A percentile compares a stretch with the other conserved stretches of the same genome.
Conservation (phyloP, 2,113 vertebrate species). For the Balaeniceps rex region DNA sequence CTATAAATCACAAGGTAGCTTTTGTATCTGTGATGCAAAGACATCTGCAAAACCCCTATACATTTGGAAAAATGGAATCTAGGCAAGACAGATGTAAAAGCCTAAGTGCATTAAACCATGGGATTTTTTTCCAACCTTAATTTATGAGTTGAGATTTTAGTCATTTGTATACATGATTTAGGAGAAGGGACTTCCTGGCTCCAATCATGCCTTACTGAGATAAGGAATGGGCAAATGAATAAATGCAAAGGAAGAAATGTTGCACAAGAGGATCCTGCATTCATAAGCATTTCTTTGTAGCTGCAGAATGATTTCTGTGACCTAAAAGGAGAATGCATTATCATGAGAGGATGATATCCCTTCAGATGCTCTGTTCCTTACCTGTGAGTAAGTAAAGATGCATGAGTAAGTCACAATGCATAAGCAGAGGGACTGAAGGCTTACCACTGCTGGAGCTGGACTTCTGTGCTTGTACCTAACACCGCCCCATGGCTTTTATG, state of each 20-base stretch:
- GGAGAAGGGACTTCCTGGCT: background rate
- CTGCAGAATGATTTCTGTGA: background rate
- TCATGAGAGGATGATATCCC: background rate
- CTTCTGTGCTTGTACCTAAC: background rate
- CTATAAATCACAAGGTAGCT: background rate
- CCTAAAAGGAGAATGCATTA: background rate
- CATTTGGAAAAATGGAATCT: background rate
- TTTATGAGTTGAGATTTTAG: background rate
- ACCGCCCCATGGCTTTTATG: background rate
- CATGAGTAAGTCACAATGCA: background rate
- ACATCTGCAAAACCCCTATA: background rate
- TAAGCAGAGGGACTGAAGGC: background rate
- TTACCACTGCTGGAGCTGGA: background rate
- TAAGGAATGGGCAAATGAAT: background rate
- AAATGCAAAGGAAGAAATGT: background rate
- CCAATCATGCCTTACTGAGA: background rate
- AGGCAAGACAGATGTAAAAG: background rate
- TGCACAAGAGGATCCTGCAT: background rate
- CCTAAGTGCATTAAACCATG: background rate
- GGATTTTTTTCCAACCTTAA: background rate
- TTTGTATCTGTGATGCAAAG: background rate
- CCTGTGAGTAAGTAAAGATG: background rate
- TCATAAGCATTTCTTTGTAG: background rate
- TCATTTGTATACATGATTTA: background rate
- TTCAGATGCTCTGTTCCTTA: background rate